Conservation (phyloP, 2,113 vertebrate genomes). For the Bolborhynchus lineola region DNA sequence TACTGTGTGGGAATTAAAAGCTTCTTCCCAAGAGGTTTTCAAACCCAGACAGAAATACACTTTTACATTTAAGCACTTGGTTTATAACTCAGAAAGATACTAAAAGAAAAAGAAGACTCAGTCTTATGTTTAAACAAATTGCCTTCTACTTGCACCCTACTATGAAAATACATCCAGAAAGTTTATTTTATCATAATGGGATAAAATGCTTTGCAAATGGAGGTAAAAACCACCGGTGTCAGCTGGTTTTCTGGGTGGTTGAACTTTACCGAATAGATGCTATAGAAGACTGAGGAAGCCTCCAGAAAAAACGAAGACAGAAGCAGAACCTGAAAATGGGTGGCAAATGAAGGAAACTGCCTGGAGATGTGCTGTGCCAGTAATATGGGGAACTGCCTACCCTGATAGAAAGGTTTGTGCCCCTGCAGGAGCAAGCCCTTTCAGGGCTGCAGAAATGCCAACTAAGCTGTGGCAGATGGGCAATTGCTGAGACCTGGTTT, state of each 20-base stretch:
- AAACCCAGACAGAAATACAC: neutral
- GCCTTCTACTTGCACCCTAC: neutral
- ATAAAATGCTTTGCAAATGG: neutral
- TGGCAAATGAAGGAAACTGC: neutral
- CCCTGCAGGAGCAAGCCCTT: accelerated
- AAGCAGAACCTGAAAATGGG: neutral
- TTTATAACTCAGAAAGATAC: neutral
- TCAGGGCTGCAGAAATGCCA: neutral
- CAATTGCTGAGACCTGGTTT: neutral
- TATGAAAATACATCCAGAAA: neutral
- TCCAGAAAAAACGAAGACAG: accelerated
- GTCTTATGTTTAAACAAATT: neutral
- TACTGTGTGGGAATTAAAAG: neutral
- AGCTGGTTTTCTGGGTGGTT: neutral
- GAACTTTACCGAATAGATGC: neutral
- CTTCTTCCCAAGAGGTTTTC: neutral
- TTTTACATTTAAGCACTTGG: neutral
- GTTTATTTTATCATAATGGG: neutral
- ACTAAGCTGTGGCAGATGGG: neutral
- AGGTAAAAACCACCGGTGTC: neutral
- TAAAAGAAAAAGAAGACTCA: neutral
- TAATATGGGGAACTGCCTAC: neutral
- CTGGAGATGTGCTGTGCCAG: neutral
- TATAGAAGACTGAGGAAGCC: neutral
- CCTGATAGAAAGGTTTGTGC: accelerated